Percentiles rank a stretch among this genome's conserved stretches.
Evolutionary conservation across 2,888 invertebrate genomes (phyloP).

Genomic region (Xylota sylvarum): DNA sequence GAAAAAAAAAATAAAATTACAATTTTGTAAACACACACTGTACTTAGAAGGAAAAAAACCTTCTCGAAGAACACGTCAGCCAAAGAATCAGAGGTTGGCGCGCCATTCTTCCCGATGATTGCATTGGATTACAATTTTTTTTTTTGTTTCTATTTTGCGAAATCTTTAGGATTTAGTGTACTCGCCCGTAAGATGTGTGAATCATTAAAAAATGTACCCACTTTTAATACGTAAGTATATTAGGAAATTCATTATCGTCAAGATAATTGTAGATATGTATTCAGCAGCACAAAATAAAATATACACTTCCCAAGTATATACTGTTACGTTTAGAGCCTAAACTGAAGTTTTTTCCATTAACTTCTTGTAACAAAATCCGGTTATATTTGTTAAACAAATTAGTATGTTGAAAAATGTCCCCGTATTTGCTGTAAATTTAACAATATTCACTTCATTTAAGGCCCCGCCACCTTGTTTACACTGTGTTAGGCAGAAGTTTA

Average conservation of each 20-base stretch:
- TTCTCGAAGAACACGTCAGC: constrained; percentile 54
- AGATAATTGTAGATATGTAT: neutral
- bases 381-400: neutral
- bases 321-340: neutral
- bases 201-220: neutral
- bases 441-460: constrained; percentile 3
- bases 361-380: neutral
- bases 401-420: constrained; percentile 25
- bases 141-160: neutral
- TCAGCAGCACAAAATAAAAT: neutral
- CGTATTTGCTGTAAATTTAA: neutral
- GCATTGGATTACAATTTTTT: constrained; percentile 24
- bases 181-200: neutral
- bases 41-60: neutral
- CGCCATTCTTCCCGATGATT: constrained; percentile 30
- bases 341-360: no score
- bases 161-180: neutral
- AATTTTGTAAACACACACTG: constrained; percentile 21
- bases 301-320: neutral
- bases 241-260: neutral
- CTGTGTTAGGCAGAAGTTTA: neutral
- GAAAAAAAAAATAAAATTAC: constrained; percentile 11
- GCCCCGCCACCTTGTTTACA: constrained; percentile 45
- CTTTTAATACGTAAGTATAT: neutral
- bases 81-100: constrained; percentile 33